Base-by-base conservation (phyloP, 1,140 invertebrate species). In the Globodera ellingtonae region DNA sequence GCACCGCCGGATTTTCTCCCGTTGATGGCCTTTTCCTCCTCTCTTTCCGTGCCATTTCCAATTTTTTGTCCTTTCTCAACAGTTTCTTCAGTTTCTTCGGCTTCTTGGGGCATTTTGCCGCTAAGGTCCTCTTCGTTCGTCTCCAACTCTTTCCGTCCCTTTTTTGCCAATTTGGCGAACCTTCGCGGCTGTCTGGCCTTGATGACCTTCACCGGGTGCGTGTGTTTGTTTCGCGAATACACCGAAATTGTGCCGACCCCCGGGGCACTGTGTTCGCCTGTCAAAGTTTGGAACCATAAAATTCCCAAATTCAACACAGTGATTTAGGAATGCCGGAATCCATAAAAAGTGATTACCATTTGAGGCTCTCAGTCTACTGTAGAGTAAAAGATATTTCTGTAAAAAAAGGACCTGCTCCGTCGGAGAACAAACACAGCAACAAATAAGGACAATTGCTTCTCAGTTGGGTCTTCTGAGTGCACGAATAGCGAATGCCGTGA, bases 401-500 rank as follows among this genome's bases (percentile, higher is more conserved):
- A 5, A 52, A 52, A 9, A 1, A 52, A 3, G 0, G 56, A 62
- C 56, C 56, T 47, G 67, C 67, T 10, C 67, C 67, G 18, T 70
- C 67, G 35, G 67, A 70, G 67, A 70, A 70, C 35, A 70, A 47
- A 18, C 67, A 70, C 24, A 70, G 35, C 67, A 70, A 18, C 7
- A 70, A 7, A 18, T 70, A 70, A 0, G 67, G 67, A 18, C 67
- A 70, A 47, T 70, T 70, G 67, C 67, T 70, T 35, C 67, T 35
- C 67, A 70, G 46, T 47, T 70, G 67, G 35, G 67, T 70, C 67
- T 70, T 75, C 35, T 75, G 52, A 6, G 73, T 75, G 47, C 73
- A 75, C 52, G 73, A 59, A 13, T 75, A 75, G 62, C 73, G 73
- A 75, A 75, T 75, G 52, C 73, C 73, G 35, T 75, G 73, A 7